A percentile compares a stretch with the other conserved stretches of the same genome.
Conservation (phyloP, 2,113 vertebrate genomes). For the Pelmatolapia mariae region DNA sequence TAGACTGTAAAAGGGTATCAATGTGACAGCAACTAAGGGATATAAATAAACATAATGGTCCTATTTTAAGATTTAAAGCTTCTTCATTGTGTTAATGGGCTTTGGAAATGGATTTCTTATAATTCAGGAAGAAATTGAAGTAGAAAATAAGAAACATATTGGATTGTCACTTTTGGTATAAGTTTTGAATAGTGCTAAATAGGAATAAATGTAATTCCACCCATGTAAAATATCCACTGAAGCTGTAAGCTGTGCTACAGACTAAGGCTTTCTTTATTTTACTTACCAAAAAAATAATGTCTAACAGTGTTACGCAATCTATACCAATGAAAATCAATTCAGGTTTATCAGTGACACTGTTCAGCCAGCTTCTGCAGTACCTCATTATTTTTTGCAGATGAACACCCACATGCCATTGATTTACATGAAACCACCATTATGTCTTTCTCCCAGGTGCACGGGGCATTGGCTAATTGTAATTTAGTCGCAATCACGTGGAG, state of each 20-base stretch:
- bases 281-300: background rate
- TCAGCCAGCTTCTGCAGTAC: background rate
- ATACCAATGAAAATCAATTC: background rate
- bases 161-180: background rate
- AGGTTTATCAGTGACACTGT: background rate
- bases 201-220: background rate
- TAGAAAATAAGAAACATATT: background rate
- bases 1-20: background rate
- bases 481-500: slow-evolving; percentile 48
- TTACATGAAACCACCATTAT: slow-evolving; percentile 11
- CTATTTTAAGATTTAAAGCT: background rate
- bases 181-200: background rate
- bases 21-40: background rate
- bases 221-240: background rate
- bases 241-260: background rate
- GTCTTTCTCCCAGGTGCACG: slow-evolving; percentile 5
- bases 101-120: background rate
- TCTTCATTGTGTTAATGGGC: background rate
- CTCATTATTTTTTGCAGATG: slow-evolving; percentile 31
- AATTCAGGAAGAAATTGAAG: background rate
- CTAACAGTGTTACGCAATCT: background rate
- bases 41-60: background rate
- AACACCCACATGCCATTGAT: slow-evolving; percentile 29
- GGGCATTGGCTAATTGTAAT: slow-evolving; percentile 56
- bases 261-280: background rate